Evolutionary conservation across 2,113 vertebrate species (phyloP).

Genomic region (Aramus guarauna): DNA sequence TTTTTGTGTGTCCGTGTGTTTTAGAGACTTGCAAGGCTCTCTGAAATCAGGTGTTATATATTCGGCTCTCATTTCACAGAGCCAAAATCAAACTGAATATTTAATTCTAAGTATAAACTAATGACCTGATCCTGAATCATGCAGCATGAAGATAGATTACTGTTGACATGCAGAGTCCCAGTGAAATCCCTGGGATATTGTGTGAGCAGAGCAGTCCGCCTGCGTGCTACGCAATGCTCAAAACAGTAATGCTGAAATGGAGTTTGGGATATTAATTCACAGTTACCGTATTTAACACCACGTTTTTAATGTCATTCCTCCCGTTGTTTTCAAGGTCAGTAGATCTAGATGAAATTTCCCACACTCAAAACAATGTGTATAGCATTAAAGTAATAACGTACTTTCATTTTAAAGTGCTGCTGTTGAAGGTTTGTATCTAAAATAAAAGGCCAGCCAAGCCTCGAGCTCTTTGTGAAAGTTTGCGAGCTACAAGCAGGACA

Average conservation of each 20-base stretch:
- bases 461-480: neutral
- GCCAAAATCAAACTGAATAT: conserved; percentile 60
- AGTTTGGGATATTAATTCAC: conserved; percentile 10
- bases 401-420: neutral
- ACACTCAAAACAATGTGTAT: neutral
- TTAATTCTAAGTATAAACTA: conserved; percentile 59
- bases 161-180: conserved; percentile 49
- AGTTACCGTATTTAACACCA: neutral
- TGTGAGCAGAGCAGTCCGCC: neutral
- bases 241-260: neutral
- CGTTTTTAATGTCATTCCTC: neutral
- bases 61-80: conserved; percentile 26
- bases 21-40: neutral
- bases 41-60: conserved; percentile 36
- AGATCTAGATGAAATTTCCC: neutral
- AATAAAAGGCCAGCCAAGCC: neutral
- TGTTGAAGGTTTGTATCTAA: neutral
- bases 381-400: neutral
- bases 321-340: conserved; percentile 27
- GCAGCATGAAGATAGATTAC: conserved; percentile 50
- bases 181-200: conserved; percentile 50
- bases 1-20: neutral
- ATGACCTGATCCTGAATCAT: conserved; percentile 53
- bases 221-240: neutral
- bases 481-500: neutral